phyloP scores from a whole-genome alignment of 2,888 invertebrate genomes.

The Adineta ricciae region DNA sequence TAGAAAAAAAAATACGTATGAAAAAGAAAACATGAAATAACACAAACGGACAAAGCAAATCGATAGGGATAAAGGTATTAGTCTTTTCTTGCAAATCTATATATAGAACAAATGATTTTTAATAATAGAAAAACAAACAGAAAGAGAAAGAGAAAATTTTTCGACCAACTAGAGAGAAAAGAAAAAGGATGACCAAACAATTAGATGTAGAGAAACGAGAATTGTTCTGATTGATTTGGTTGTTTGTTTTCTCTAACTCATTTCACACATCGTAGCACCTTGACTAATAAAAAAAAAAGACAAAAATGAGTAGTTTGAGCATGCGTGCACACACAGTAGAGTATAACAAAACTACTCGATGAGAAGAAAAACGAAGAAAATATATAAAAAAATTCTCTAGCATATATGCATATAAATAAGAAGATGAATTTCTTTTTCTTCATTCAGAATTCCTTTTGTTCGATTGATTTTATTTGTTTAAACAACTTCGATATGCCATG shows the following conservation, averaged over 20 bases:
- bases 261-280: slow-evolving; percentile 9
- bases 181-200: background rate
- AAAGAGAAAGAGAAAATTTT: background rate
- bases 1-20: background rate
- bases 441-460: background rate
- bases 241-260: slow-evolving; percentile 1
- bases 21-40: background rate
- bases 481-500: slow-evolving; percentile 55
- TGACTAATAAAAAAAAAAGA: background rate
- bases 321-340: background rate
- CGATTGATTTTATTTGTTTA: background rate
- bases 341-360: slow-evolving; percentile 1
- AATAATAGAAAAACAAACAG: background rate
- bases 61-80: background rate
- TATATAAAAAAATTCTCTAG: background rate
- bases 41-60: slow-evolving; percentile 8
- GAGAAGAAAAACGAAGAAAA: background rate
- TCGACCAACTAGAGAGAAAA: background rate
- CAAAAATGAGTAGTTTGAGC: background rate
- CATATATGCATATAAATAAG: slow-evolving; percentile 8
- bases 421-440: background rate
- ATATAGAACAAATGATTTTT: background rate
- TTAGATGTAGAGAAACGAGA: slow-evolving; percentile 9
- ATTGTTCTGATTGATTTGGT: background rate
- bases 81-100: slow-evolving; percentile 1